Conservation (phyloP, 2,797 vertebrate genomes). For the Hapalemur alaotrensis region DNA sequence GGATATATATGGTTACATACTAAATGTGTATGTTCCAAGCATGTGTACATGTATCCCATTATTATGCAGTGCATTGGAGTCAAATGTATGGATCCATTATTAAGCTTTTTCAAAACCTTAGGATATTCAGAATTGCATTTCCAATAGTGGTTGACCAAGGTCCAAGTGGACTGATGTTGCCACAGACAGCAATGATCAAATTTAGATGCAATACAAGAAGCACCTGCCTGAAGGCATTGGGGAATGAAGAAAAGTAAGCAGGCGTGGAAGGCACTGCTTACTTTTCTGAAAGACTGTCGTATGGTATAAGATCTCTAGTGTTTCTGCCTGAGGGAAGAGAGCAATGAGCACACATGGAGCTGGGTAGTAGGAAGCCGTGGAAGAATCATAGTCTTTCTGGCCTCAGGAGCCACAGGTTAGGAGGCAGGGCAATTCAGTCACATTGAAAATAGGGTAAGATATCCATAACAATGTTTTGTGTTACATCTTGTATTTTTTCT, state of each 20-base stretch:
- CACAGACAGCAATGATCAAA: not conserved
- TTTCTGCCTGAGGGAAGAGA: rapidly evolving
- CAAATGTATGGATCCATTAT: not conserved
- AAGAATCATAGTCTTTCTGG: not conserved
- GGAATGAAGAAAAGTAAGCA: not conserved
- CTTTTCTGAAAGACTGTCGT: not conserved
- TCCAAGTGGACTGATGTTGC: not conserved
- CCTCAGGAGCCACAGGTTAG: not conserved
- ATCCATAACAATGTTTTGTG: too few relatives aligned
- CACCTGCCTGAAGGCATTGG: not conserved
- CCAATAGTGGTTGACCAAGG: not conserved
- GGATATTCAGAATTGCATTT: not conserved
- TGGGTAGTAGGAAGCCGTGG: rapidly evolving
- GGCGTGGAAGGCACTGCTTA: not conserved
- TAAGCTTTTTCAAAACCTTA: not conserved
- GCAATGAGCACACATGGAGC: rapidly evolving
- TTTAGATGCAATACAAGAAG: not conserved
- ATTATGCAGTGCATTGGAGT: not conserved
- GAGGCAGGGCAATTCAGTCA: not conserved
- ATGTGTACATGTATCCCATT: not conserved
- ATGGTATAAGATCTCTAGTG: rapidly evolving
- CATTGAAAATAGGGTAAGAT: not conserved
- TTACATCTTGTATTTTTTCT: not conserved
- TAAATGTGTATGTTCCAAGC: not conserved
- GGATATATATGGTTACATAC: not conserved